These are phyloP conservation scores for Sinocyclocheilus maitianheensis DNA, from an alignment of 2,113 vertebrate genomes.

Conservation along the genomic window DNA sequence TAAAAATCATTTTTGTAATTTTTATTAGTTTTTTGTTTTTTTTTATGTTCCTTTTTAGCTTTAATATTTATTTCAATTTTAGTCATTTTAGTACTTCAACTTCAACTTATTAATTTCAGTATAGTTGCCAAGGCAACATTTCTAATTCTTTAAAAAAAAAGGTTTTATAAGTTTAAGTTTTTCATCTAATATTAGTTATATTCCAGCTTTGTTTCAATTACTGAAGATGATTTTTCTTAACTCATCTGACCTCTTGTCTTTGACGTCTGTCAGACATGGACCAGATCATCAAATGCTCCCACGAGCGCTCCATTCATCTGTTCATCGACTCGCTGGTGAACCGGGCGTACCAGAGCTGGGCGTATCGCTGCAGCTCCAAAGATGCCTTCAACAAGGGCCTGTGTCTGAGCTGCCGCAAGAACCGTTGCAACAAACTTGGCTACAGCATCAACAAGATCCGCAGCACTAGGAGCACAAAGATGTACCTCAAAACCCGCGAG, in stretches of 20 bases:
- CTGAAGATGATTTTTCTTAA: too few species aligned
- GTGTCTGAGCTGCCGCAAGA: conserved; percentile 94
- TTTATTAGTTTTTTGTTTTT: too few species aligned
- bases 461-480: conserved; percentile 81
- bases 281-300: conserved; percentile 94
- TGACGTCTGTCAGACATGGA: conserved; percentile 82
- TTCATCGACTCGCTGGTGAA: conserved; percentile 97
- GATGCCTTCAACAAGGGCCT: conserved; percentile 92
- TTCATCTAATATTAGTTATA: too few species aligned
- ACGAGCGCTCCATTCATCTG: conserved; percentile 95
- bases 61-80: background rate
- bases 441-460: conserved; percentile 91
- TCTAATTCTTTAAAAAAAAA: too few species aligned
- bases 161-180: too few species aligned
- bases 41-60: too few species aligned
- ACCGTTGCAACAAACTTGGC: conserved; percentile 95
- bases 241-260: conserved; percentile 8
- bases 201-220: too few species aligned
- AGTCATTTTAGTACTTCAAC: background rate
- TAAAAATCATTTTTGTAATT: too few species aligned
- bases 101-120: too few species aligned
- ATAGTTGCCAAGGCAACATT: too few species aligned
- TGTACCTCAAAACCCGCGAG: conserved; percentile 93
- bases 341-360: conserved; percentile 84
- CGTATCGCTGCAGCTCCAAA: conserved; percentile 89